Evolutionary conservation across 2,888 invertebrate genomes (phyloP), one percentile per base, ranked within the genome.

Genomic region (Azorinus chamasolen): DNA sequence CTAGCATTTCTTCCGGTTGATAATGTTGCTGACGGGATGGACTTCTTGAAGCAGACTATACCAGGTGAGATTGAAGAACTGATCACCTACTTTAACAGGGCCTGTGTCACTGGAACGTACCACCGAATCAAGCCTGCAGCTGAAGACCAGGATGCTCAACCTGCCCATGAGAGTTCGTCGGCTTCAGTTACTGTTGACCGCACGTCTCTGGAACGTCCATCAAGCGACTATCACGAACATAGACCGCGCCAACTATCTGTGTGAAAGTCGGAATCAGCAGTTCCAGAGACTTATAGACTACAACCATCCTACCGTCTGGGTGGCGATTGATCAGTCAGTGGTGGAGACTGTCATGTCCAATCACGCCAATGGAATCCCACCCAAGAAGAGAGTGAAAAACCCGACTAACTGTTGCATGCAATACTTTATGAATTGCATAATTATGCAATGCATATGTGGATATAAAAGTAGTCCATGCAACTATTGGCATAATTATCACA

Each of bases 291-390:
- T 62, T 16, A 20, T 37, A 14, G 51, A 51, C 12, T 32, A 62
- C 41, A 25, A n/a, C 25, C 20, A 62, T 39, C 62, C 62, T 2
- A 51, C 51, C 16, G 37, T 51, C 27, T 62, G 62, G 62, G 51
- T 51, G 39, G 62, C 18, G 10, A 62, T 62, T 37, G 24, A 51
- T 1, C 12, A 41, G 14, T 41, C 57, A 22, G 12, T 39, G 6
- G 55, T 55, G 22, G 32, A 10, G 16, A 18, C 20, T 12, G 18
- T 39, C 10, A 39, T 55, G 14, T 16, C n/a, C 37, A n/a, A 55
- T 10, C 37, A 55, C 18, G 18, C 18, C 39, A 55, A 39, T 39
- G 55, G 39, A 39, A 12, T 39, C 18, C 6, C n/a, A n/a, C 39
- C 55, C 37, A 18, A 2, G 4, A 55, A 55, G 39, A 37, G 55